phyloP scores from a whole-genome alignment of 2,113 vertebrate species.

The Camelus dromedarius region DNA sequence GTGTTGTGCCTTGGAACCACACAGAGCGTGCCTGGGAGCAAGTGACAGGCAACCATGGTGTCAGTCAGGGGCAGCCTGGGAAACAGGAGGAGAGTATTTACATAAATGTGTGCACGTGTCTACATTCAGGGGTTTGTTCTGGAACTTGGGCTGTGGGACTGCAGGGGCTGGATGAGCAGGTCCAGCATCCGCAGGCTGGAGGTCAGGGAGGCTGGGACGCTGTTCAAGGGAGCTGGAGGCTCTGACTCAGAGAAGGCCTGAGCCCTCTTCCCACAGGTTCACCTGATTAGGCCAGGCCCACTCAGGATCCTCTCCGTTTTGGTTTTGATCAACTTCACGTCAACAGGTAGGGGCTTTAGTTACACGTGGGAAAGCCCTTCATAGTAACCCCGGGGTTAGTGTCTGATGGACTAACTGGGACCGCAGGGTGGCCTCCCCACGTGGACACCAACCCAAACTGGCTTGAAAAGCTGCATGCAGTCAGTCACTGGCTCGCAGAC shows the following conservation, averaged over 20 bases:
- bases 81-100: not conserved
- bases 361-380: not conserved
- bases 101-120: not conserved
- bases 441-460: not conserved
- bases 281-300: not conserved
- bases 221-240: no score
- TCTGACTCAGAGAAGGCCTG: not conserved
- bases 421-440: not conserved
- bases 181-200: no score
- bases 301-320: not conserved
- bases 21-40: not conserved
- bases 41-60: no score
- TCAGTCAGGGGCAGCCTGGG: not conserved
- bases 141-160: rapidly evolving
- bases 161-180: not conserved
- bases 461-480: not conserved
- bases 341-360: not conserved
- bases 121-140: not conserved
- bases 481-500: not conserved
- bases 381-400: not conserved
- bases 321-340: not conserved
- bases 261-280: not conserved
- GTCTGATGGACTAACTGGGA: not conserved
- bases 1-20: not conserved
- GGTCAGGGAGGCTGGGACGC: not conserved